These are phyloP conservation scores for Neodiprion pinetum DNA, from an alignment of 1,140 invertebrate genomes.

Conservation along the genomic window DNA sequence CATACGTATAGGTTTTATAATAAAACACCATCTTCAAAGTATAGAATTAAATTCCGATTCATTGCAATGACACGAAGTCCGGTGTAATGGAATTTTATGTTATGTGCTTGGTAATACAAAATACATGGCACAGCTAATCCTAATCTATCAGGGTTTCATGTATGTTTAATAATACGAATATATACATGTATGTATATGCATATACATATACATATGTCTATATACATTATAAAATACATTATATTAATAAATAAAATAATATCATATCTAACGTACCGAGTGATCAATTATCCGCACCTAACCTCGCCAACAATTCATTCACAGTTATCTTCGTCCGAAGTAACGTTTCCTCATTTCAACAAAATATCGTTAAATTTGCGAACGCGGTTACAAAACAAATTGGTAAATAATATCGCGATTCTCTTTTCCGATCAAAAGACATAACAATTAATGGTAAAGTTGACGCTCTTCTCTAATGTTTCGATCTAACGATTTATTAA, in stretches of 20 bases:
- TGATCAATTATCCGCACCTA: not conserved
- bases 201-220: constrained; percentile 42
- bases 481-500: too few relatives aligned
- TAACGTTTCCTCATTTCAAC: too few relatives aligned
- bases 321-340: not conserved
- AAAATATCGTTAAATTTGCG: too few relatives aligned
- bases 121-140: constrained; percentile 37
- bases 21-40: not conserved
- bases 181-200: constrained; percentile 40
- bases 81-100: not conserved
- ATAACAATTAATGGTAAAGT: too few relatives aligned
- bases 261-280: constrained; percentile 40
- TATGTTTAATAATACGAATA: constrained; percentile 46
- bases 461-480: too few relatives aligned
- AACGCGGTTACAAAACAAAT: too few relatives aligned
- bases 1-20: not conserved
- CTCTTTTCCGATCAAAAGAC: too few relatives aligned
- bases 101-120: not conserved
- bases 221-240: constrained; percentile 53
- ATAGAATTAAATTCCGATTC: not conserved
- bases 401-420: too few relatives aligned
- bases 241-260: constrained; percentile 58
- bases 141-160: constrained; percentile 56
- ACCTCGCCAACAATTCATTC: not conserved
- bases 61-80: not conserved